phyloP scores from a whole-genome alignment of 2,113 vertebrate species.

The Ammodytes dubius region DNA sequence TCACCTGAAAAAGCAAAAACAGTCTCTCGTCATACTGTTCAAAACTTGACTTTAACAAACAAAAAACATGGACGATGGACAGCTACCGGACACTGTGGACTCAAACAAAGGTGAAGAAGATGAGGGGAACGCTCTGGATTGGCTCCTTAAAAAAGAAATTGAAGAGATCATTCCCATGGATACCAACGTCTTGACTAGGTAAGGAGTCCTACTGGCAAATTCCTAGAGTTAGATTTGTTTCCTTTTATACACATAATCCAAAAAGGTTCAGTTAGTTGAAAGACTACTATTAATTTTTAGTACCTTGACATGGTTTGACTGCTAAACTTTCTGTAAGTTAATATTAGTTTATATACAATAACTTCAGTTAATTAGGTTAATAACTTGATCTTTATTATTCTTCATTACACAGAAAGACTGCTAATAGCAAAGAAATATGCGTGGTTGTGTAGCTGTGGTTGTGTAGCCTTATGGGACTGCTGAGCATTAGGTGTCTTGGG shows the following conservation, averaged over 20 bases:
- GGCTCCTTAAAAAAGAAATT: slow-evolving; percentile 36
- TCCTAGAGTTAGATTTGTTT: not conserved
- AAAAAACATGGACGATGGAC: not conserved
- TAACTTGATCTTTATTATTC: not conserved
- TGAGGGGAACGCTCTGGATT: slow-evolving; percentile 10
- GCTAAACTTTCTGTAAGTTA: too few species aligned
- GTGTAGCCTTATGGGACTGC: not conserved
- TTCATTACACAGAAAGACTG: too few species aligned
- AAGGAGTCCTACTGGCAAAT: not conserved
- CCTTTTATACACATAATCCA: too few species aligned
- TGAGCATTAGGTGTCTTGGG: not conserved
- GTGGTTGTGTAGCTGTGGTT: not conserved
- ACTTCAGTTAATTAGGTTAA: not conserved
- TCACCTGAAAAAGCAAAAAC: not conserved
- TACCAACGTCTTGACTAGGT: slow-evolving; percentile 11
- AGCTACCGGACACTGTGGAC: not conserved
- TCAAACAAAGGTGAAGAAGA: not conserved
- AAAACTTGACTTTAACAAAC: not conserved
- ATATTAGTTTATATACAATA: too few species aligned
- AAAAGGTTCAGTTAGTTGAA: too few species aligned
- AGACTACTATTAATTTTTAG: too few species aligned
- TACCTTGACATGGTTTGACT: too few species aligned
- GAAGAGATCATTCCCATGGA: slow-evolving; percentile 31
- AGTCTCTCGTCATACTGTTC: not conserved
- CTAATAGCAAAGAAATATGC: not conserved